phyloP scores from a whole-genome alignment of 1,140 invertebrate genomes.

The Trichoplusia ni region DNA sequence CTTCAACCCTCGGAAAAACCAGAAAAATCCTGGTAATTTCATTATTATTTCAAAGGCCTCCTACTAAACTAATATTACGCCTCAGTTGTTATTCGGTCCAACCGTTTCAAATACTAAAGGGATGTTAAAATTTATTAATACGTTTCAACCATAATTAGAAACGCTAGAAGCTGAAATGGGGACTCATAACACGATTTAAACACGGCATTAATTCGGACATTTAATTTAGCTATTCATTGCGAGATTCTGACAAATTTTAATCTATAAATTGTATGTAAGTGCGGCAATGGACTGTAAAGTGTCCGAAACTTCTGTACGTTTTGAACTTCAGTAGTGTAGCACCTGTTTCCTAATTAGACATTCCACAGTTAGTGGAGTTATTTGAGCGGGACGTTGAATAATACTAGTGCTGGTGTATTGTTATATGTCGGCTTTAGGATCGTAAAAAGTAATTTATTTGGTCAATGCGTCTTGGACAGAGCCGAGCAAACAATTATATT shows the following conservation, averaged over 20 bases:
- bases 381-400: slow-evolving; percentile 12
- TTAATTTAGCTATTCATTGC: not conserved
- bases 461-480: not conserved
- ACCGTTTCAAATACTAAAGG: not conserved
- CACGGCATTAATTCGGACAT: not conserved
- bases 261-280: not conserved
- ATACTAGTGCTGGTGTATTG: not conserved
- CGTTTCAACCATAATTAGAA: not conserved
- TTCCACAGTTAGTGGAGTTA: slow-evolving; percentile 12
- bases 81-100: not conserved
- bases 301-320: slow-evolving; percentile 6
- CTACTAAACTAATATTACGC: not conserved
- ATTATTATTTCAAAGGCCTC: too few relatives aligned
- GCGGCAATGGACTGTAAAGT: not conserved
- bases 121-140: not conserved
- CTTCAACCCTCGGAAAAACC: too few relatives aligned
- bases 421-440: not conserved
- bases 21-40: too few relatives aligned
- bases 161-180: not conserved
- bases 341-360: slow-evolving; percentile 20
- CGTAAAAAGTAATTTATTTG: not conserved
- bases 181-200: not conserved
- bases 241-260: not conserved
- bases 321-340: slow-evolving; percentile 9
- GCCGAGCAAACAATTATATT: not conserved